These are phyloP conservation scores for Microcebus ravelobensis DNA, from an alignment of 2,113 vertebrate genomes.

Conservation along the genomic window DNA sequence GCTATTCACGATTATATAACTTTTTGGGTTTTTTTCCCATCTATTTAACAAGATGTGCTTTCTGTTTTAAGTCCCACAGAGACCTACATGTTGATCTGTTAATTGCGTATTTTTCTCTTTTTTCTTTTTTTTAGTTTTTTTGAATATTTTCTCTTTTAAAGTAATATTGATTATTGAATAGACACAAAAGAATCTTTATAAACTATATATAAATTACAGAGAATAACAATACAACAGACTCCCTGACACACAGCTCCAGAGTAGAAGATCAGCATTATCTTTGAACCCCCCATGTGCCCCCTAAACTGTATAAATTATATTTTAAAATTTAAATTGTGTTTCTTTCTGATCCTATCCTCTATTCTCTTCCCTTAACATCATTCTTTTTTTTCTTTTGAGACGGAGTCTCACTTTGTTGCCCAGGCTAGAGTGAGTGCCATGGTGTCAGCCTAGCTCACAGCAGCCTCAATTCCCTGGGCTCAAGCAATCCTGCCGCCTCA, in stretches of 20 bases:
- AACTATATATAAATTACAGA: neutral
- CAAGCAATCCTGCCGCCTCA: too few relatives aligned
- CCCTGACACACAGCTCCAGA: neutral
- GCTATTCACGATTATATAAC: neutral
- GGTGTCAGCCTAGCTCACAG: too few relatives aligned
- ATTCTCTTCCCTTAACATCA: neutral
- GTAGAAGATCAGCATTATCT: neutral
- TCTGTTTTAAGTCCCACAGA: neutral
- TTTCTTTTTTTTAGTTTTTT: neutral
- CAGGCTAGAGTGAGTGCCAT: too few relatives aligned
- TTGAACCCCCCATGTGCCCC: neutral
- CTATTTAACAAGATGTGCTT: neutral
- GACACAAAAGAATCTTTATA: neutral
- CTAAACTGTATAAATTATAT: neutral
- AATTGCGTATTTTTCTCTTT: slow-evolving; percentile 19
- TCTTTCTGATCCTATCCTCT: neutral
- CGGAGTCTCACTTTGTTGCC: too few relatives aligned
- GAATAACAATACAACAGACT: neutral
- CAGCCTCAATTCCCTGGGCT: too few relatives aligned
- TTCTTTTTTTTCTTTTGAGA: too few relatives aligned
- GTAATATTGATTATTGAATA: neutral
- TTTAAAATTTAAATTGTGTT: neutral
- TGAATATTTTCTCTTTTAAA: slow-evolving; percentile 25
- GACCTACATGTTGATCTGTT: neutral
- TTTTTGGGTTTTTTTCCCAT: neutral